Conservation (phyloP, 1,140 invertebrate species). For the Mamestra configurata region DNA sequence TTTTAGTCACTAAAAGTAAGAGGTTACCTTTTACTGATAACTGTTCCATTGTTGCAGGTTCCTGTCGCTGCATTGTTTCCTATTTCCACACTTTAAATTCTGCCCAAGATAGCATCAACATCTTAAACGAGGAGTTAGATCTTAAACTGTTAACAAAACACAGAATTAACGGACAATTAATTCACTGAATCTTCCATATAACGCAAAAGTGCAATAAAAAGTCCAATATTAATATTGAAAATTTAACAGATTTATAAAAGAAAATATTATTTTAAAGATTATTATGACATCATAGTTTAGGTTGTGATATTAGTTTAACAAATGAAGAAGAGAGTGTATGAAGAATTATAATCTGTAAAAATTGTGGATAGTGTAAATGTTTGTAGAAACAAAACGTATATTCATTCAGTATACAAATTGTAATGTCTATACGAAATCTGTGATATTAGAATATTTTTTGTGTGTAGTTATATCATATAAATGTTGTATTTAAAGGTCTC, state of each 20-base stretch:
- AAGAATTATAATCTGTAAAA: constrained; percentile 39
- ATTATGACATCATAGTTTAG: constrained; percentile 44
- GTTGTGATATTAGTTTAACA: constrained; percentile 62
- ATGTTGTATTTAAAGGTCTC: constrained; percentile 73
- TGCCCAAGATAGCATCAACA: constrained; percentile 89
- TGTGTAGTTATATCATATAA: constrained; percentile 66
- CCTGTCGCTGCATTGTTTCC: constrained; percentile 95
- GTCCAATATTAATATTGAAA: constrained; percentile 14
- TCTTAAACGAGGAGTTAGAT: neutral
- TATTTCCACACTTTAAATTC: constrained; percentile 94
- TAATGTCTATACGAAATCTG: constrained; percentile 63
- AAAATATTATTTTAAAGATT: constrained; percentile 21
- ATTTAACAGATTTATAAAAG: constrained; percentile 21
- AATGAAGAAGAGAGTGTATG: constrained; percentile 39
- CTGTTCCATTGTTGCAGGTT: constrained; percentile 91
- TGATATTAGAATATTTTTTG: constrained; percentile 79
- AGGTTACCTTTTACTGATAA: neutral
- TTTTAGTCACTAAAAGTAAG: neutral
- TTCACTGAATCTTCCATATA: constrained; percentile 28
- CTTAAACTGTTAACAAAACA: neutral
- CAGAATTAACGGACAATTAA: neutral
- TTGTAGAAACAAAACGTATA: constrained; percentile 51
- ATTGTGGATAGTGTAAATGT: constrained; percentile 50
- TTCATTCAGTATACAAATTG: constrained; percentile 32
- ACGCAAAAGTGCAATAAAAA: constrained; percentile 44